Percentiles rank a stretch among this genome's conserved stretches.
These are phyloP conservation scores for Lycaena phlaeas DNA, from an alignment of 2,888 invertebrate species.

Conservation along the genomic window DNA sequence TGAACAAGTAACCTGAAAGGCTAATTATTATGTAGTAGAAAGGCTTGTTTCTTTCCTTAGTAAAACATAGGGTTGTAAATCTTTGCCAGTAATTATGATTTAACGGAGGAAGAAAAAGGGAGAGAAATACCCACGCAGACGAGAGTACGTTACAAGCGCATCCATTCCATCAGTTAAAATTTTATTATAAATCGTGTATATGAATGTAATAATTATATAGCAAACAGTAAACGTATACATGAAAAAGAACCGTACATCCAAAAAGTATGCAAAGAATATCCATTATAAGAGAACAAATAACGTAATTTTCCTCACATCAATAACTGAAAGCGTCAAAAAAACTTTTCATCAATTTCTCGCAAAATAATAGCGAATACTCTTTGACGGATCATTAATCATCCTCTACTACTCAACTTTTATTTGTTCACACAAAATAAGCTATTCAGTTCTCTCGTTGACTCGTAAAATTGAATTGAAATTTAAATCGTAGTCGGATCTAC, in stretches of 20 bases:
- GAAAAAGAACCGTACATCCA: not conserved
- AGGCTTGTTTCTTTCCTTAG: too few relatives aligned
- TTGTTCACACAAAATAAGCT: constrained; percentile 27
- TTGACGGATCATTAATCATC: constrained; percentile 32
- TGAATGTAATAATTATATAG: too few relatives aligned
- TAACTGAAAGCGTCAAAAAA: constrained; percentile 14
- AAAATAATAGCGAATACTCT: constrained; percentile 31
- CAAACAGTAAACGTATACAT: too few relatives aligned
- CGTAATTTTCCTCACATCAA: constrained; percentile 8
- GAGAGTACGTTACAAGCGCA: too few relatives aligned
- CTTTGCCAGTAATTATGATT: too few relatives aligned
- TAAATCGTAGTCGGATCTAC: constrained; percentile 6
- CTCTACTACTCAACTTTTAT: constrained; percentile 30
- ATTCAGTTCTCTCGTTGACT: constrained; percentile 13
- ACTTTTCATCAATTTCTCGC: constrained; percentile 24
- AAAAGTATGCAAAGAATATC: constrained; percentile 4
- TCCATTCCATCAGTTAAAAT: too few relatives aligned
- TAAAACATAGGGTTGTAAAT: too few relatives aligned
- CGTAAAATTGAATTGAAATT: constrained; percentile 12
- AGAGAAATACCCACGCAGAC: too few relatives aligned
- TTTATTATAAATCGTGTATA: too few relatives aligned
- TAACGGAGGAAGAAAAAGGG: too few relatives aligned
- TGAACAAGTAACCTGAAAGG: too few relatives aligned
- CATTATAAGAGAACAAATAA: constrained; percentile 7
- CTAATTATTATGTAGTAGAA: too few relatives aligned